Percentiles rank a stretch among this genome's conserved stretches.
phyloP scores from a whole-genome alignment of 2,888 invertebrate genomes.

The Eurytoma adleriae region DNA sequence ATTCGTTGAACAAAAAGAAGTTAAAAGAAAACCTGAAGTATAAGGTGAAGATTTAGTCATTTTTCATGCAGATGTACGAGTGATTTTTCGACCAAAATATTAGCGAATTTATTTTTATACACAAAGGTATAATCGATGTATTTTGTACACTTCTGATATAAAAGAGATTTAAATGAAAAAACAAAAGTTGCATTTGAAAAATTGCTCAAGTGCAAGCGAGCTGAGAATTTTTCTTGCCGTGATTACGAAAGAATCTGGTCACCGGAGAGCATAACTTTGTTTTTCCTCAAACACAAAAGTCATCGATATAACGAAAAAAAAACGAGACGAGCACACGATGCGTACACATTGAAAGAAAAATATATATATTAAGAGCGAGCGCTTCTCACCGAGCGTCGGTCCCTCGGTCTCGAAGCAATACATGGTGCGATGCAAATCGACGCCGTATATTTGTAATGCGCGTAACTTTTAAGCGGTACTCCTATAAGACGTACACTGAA shows the following conservation, averaged over 20 bases:
- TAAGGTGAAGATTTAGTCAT: not conserved
- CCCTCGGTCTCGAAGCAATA: constrained; percentile 26
- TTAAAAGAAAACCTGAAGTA: not conserved
- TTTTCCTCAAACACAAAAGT: not conserved
- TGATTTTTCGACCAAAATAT: constrained; percentile 26
- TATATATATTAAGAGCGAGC: not conserved
- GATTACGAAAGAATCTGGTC: constrained; percentile 26
- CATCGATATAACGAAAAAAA: not conserved
- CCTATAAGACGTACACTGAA: constrained; percentile 5
- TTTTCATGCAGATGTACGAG: not conserved
- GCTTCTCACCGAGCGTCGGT: constrained; percentile 26
- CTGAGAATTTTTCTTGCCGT: constrained; percentile 28
- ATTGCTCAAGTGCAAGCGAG: no score
- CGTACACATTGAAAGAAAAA: not conserved
- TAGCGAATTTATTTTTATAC: constrained; percentile 45
- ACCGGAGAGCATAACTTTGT: not conserved
- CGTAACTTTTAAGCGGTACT: constrained; percentile 30
- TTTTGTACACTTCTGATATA: constrained; percentile 32
- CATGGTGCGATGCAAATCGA: not conserved
- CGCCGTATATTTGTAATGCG: constrained; percentile 20
- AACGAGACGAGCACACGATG: constrained; percentile 6
- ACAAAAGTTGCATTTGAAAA: no score
- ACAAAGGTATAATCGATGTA: constrained; percentile 24
- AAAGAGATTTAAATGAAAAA: not conserved
- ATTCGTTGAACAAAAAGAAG: no score